These are phyloP conservation scores for Phylloscopus trochiloides DNA, from an alignment of 2,113 vertebrate genomes.

Conservation along the genomic window DNA sequence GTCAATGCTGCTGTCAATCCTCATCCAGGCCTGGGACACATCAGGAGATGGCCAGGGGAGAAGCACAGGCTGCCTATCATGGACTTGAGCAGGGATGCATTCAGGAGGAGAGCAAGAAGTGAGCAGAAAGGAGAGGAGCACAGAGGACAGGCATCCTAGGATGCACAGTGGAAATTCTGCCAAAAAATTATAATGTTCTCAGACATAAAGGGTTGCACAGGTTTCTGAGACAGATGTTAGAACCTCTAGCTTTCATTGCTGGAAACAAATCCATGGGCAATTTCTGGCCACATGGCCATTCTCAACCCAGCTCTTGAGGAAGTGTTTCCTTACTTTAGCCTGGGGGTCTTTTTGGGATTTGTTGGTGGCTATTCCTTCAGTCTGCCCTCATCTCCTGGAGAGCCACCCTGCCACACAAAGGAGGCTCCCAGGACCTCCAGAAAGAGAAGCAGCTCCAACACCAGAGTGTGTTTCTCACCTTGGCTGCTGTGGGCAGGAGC, in stretches of 20 bases:
- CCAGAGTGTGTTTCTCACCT: accelerated
- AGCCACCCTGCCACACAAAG: background rate
- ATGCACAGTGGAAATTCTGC: background rate
- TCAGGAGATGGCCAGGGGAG: background rate
- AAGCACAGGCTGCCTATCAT: accelerated
- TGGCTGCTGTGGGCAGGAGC: background rate
- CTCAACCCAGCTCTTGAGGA: background rate
- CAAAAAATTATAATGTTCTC: background rate
- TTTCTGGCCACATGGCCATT: accelerated
- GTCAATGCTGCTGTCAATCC: background rate
- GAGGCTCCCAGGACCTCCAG: background rate
- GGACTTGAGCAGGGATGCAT: background rate
- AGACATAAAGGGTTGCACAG: background rate
- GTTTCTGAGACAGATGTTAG: background rate
- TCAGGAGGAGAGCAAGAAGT: background rate
- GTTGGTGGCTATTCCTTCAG: background rate
- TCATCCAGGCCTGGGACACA: background rate
- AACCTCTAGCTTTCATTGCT: background rate
- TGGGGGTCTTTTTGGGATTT: background rate
- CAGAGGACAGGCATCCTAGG: background rate
- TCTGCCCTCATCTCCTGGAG: background rate
- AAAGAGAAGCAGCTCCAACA: background rate
- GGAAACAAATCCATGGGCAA: background rate
- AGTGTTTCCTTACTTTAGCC: background rate
- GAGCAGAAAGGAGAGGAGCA: background rate